Base-by-base conservation (phyloP, 2,113 vertebrate genomes). In the Xiphias gladius region DNA sequence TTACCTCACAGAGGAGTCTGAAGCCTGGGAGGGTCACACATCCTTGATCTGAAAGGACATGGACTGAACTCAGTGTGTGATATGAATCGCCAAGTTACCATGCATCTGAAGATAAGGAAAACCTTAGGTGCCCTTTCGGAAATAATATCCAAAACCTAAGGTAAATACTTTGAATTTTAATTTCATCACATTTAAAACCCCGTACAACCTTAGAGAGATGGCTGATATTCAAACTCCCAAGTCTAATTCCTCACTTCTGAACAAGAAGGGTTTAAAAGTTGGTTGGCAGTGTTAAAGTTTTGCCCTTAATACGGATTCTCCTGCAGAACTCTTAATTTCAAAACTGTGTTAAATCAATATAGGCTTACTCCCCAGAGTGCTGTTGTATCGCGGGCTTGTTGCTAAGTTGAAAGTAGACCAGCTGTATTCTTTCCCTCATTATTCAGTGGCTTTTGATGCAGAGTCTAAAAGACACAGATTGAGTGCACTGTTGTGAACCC, bases 331-430 rank as follows among this genome's bases (percentile, higher is more conserved):
- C 89, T 26, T 72, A 7, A 77, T 79, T 79, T 90, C 43, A 80
- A 78, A 88, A 68, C 73, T 73, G 76, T 46, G 26, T 71, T 75
- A 28, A 79, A 78, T 83, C 62, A 80, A 82, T 64, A 73, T 66
- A 62, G 62, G 57, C 85, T 65, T 58, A 65, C 65, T 90, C 81
- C 87, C 85, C 71, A 66, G 76, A 83, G 85, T 37, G 26, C 57
- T 37, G 68, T 54, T 87, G 75, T 57, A 7, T 71, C 54, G 75
- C 8, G 4, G 61, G 80, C 77, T 82, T 82, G 62, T 70, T 86
- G 77, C 58, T 80, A 43, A 82, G 75, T 63, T 73, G 66, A 86
- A 85, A 88, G 81, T 46, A 84, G 43, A 88, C 76, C 76, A 83
- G 70, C 35, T 58, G 61, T 67, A 67, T 82, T 78, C 48, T 52